Base-by-base conservation (phyloP, 2,113 vertebrate species). In the Amblyornis subalaris region DNA sequence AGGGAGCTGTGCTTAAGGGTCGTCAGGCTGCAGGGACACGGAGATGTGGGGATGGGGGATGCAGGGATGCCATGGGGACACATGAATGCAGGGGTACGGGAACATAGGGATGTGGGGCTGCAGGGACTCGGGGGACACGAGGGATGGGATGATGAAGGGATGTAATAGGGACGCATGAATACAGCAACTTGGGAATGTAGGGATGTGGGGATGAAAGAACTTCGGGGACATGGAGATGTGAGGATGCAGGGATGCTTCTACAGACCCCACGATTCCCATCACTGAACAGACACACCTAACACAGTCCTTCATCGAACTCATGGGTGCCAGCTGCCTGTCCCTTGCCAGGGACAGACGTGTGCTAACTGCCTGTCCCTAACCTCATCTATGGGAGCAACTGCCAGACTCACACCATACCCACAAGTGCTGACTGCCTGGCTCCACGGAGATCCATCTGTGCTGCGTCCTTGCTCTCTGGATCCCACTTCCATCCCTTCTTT, bases 201-300 rank as follows among this genome's bases (percentile, higher is more conserved):
- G 15, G 47, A 75, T 22, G 14, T 35, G 14, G 11, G 23, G 15
- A 40, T 25, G 23, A 15, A 69, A 17, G 20, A 31, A 62, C 7
- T 25, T 42, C 0, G 4, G 36, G 35, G 7, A 54, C 11, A 19
- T 2, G 4, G 25, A 21, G 20, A 69, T 58, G 9, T 3, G 31
- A 17, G 25, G 38, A 48, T 60, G 24, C 18, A 50, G 42, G 48
- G 21, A 42, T 55, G 38, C 29, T 86, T 35, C 44, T 57, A 55
- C 12, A 53, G n/a, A 48, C 14, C 28, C 35, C 53, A 38, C 0
- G 0, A 38, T 53, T 80, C 20, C 31, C 21, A 44, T 17, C 38
- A 35, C 65, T 9, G 6, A 29, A 29, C 4, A 84, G 65, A 42
- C 29, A 62, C 10, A 53, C 36, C 25, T 57, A 75, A 78, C 19